Base-by-base conservation (phyloP, 2,797 vertebrate species). In the Salarias fasciatus region DNA sequence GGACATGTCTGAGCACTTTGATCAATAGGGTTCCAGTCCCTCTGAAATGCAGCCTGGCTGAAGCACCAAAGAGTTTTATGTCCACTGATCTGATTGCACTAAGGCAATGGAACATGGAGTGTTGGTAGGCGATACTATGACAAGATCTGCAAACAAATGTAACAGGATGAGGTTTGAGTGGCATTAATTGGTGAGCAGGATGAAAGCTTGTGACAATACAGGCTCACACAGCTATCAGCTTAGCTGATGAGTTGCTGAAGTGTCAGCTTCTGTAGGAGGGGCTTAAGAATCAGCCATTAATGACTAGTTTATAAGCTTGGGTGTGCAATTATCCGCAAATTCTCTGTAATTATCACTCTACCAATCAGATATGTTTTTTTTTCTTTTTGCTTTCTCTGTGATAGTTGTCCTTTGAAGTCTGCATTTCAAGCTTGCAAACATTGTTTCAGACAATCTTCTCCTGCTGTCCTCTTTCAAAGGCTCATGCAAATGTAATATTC, bases 1-100 rank as follows among this genome's bases (percentile, higher is more conserved):
- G 86, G 75, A 83, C 81, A 79, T 11, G 70, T 87, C 74, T 85
- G 81, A 79, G 63, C 10, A 53, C 84, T 91, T 90, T 90, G 86
- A 91, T 91, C 91, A 89, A 88, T 76, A 58, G 72, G 69, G 63
- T 69, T 80, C 65, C 69, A 74, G 69, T 82, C 79, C 72, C 72
- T 87, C 74, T 87, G 82, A 89, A 87, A 89, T 77, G 49, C 62
- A 79, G 69, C 67, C 80, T 84, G 74, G 83, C 80, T 73, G 40
- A 50, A 82, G 76, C 60, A 77, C 80, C 79, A 85, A 69, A 79
- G 74, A 59, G 41, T 72, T 84, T 77, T 40, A 60, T 75, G 69
- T 85, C 41, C 79, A 75, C 60, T 75, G 78, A 82, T 84, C 72
- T 83, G 80, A 87, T 79, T 61, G 62, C 42, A 33, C 56, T 14